These are phyloP conservation scores for Pitangus sulphuratus DNA, from an alignment of 2,797 vertebrate genomes.

Conservation along the genomic window DNA sequence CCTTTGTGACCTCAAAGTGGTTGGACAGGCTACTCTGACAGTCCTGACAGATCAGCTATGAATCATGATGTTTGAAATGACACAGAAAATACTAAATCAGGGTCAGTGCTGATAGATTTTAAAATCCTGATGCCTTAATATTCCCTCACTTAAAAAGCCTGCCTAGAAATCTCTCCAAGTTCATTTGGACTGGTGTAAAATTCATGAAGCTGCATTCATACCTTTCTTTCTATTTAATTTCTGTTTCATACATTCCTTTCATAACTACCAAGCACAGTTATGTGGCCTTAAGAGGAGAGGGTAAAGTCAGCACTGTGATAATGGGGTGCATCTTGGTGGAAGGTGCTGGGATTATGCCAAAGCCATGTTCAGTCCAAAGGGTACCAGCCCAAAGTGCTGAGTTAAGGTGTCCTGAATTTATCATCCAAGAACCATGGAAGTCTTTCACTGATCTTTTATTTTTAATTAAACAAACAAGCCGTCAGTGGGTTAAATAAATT, in stretches of 20 bases:
- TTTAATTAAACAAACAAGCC: neutral
- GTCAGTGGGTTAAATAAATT: constrained; percentile 15
- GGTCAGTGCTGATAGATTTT: neutral
- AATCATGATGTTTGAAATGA: neutral
- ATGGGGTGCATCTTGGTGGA: neutral
- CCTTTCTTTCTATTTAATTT: neutral
- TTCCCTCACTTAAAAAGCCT: neutral
- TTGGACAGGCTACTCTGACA: neutral
- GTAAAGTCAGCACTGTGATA: neutral
- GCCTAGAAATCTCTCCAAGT: constrained; percentile 1
- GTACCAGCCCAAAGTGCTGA: neutral
- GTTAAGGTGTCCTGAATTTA: neutral
- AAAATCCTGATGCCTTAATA: neutral
- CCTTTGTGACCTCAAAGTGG: neutral
- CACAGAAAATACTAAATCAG: neutral
- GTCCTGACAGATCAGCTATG: neutral
- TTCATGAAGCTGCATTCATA: neutral
- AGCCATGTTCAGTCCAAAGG: neutral
- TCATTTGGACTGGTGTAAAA: neutral
- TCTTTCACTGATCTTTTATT: neutral
- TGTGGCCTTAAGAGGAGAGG: neutral
- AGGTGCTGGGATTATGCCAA: neutral
- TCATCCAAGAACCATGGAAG: neutral
- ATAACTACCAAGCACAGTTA: rapidly evolving
- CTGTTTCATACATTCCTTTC: neutral